Evolutionary conservation across 1,140 invertebrate species (phyloP), one percentile per base, ranked within the genome.

Genomic region (Philotrypesis tridentata): DNA sequence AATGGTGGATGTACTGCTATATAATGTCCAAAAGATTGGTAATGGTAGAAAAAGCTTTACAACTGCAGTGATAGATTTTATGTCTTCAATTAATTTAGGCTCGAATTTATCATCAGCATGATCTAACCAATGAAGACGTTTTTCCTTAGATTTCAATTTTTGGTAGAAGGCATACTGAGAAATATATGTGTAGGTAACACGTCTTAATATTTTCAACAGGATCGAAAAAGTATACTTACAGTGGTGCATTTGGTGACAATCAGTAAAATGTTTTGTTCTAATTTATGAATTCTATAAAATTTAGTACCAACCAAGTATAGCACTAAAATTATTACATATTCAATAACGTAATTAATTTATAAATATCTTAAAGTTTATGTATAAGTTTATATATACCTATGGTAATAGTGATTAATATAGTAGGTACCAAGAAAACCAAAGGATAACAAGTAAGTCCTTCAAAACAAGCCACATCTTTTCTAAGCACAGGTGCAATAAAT

Each of bases 391-490:
- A 91, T 92, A 93, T 92, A 97, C 96, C 87, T 73, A 97, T 93
- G 1, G 97, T 96, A 29, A 95, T 74, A 17, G 96, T 87, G 96
- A 98, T 97, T 0, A 98, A 92, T 74, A 96, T 85, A 9, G 97
- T 96, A 0, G 98, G 97, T 9, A 99, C 94, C 4, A 97, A 96
- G 91, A 99, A 99, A 0, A 98, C 97, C 72, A 99, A 88, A 0
- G 97, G 95, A 88, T 96, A 99, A 87, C 98, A 99, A 74, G 94
- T 94, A 6, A 95, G 93, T 2, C 95, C 93, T 0, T 94, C 96
- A 85, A 98, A 97, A 89, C 98, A 99, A 31, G 95, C 89, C 0
- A 97, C 93, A 87, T 97, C 95, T 67, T 95, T 94, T 84, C 96
- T 94, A 11, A 99, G 90, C 37, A 98, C 94, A 0, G 98, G 98